A percentile compares a stretch with the other conserved stretches of the same genome.
These are phyloP conservation scores for Girardinus metallicus DNA, from an alignment of 2,797 vertebrate species.

Conservation along the genomic window DNA sequence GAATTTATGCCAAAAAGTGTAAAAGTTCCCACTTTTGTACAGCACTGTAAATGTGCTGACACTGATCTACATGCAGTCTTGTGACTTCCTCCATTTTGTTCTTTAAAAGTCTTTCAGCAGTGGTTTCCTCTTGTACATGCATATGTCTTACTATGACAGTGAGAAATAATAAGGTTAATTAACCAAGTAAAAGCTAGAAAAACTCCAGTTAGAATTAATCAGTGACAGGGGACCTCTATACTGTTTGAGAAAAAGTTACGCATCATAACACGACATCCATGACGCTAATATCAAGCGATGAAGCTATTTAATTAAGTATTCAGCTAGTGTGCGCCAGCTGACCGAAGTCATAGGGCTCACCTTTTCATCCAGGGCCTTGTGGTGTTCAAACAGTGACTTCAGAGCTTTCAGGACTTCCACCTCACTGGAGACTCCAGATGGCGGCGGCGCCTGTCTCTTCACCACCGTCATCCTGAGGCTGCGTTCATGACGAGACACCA, in stretches of 20 bases:
- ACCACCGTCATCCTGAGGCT: constrained; percentile 97
- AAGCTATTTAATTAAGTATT: constrained; percentile 5
- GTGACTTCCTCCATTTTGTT: constrained; percentile 10
- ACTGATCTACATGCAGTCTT: constrained; percentile 2
- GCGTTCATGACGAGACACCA: constrained; percentile 95
- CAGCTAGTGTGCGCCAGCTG: constrained; percentile 2
- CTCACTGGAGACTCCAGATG: constrained; percentile 95
- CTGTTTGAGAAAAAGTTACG: constrained; percentile 15
- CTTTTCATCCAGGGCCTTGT: constrained; percentile 97
- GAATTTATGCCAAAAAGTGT: background rate
- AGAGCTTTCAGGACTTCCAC: constrained; percentile 97
- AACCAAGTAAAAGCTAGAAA: constrained; percentile 15
- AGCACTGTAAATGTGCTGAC: background rate
- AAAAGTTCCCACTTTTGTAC: background rate
- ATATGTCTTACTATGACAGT: constrained; percentile 29
- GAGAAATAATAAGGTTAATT: constrained; percentile 20
- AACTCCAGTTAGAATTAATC: constrained; percentile 20
- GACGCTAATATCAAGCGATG: constrained; percentile 10
- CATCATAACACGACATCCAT: background rate
- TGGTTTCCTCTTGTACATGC: constrained; percentile 3
- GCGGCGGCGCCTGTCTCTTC: constrained; percentile 93
- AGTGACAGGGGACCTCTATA: background rate
- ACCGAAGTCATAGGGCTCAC: constrained; percentile 61
- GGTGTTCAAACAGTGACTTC: constrained; percentile 96
- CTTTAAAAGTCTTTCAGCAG: constrained; percentile 16